Percentiles rank a stretch among this genome's conserved stretches.
phyloP scores from a whole-genome alignment of 2,113 vertebrate species.

The Odocoileus virginianus region DNA sequence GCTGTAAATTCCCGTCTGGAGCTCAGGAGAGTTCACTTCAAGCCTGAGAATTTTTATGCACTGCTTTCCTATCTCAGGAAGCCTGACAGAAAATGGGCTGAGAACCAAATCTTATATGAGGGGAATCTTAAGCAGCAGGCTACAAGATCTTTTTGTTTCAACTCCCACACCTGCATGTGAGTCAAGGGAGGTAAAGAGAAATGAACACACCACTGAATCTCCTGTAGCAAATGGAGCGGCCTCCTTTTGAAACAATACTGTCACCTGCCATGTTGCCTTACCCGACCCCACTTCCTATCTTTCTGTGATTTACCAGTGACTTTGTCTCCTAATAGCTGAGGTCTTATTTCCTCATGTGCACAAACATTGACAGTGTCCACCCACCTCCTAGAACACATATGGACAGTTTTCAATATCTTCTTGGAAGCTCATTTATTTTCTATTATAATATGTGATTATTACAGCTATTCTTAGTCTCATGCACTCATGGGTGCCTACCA shows the following conservation, averaged over 20 bases:
- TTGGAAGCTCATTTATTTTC: background rate
- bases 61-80: conserved; percentile 52
- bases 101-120: conserved; percentile 34
- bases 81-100: conserved; percentile 63
- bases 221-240: background rate
- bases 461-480: background rate
- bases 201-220: background rate
- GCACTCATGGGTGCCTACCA: background rate
- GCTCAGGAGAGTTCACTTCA: conserved; percentile 12
- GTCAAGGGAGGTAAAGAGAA: conserved; percentile 23
- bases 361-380: background rate
- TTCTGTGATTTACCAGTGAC: background rate
- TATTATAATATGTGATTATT: background rate
- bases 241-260: background rate
- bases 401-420: background rate
- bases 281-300: background rate
- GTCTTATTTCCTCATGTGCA: background rate
- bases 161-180: background rate
- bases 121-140: conserved; percentile 51
- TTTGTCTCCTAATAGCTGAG: background rate
- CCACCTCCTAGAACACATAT: background rate
- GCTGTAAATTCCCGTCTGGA: conserved; percentile 41
- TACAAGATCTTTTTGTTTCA: conserved; percentile 48
- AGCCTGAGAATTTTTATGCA: conserved; percentile 43
- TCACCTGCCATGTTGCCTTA: background rate